Conservation (phyloP, 2,113 vertebrate genomes). For the Callaeas wilsoni region DNA sequence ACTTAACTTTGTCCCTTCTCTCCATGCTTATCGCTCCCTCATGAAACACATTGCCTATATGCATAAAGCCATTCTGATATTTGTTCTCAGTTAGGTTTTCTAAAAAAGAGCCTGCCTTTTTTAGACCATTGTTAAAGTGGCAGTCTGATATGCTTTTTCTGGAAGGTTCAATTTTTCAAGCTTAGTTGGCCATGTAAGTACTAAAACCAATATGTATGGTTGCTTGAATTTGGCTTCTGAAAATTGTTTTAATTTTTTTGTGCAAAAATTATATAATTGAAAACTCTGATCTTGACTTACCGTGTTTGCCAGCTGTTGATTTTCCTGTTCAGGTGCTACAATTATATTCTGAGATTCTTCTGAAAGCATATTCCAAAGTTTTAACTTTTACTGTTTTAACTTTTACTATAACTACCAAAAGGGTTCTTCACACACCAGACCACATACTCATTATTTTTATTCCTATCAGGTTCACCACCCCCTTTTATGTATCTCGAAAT, state of each 20-base stretch:
- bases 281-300: not conserved
- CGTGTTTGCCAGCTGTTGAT: not conserved
- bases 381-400: no score
- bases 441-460: not conserved
- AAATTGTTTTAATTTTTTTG: not conserved
- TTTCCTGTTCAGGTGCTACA: not conserved
- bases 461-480: not conserved
- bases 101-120: not conserved
- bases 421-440: not conserved
- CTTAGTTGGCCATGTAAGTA: not conserved
- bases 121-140: not conserved
- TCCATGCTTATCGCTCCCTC: accelerated
- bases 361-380: not conserved
- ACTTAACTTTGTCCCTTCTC: not conserved
- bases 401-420: not conserved
- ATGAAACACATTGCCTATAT: not conserved
- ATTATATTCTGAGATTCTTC: not conserved
- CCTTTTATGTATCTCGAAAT: not conserved
- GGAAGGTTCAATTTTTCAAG: not conserved
- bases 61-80: not conserved
- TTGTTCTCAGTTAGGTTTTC: not conserved
- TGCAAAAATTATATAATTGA: not conserved
- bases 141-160: not conserved
- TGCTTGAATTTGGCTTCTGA: not conserved
- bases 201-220: not conserved